These are phyloP conservation scores for Muscicapa comitata DNA, from an alignment of 2,797 vertebrate genomes.

Conservation along the genomic window DNA sequence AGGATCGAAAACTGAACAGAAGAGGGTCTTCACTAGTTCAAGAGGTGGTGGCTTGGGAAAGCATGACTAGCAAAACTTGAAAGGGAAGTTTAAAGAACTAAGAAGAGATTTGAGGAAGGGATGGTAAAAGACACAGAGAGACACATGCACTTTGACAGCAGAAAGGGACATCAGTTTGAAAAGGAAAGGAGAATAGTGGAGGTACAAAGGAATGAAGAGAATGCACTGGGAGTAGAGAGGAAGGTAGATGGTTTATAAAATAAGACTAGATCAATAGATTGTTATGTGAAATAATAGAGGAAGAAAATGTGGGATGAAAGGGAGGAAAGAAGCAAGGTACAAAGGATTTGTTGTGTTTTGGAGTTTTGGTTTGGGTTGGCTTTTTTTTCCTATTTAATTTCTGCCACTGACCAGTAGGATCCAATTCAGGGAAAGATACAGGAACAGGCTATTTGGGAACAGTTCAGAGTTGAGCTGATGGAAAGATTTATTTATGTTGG, in stretches of 20 bases:
- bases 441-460: neutral
- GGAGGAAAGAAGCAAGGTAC: neutral
- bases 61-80: neutral
- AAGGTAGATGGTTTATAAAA: neutral
- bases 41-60: neutral
- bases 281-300: neutral
- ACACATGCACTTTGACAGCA: neutral
- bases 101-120: neutral
- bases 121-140: neutral
- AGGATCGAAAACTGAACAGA: neutral
- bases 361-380: fast-evolving
- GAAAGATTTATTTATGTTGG: neutral
- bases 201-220: neutral
- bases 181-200: neutral
- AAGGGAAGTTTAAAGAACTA: neutral
- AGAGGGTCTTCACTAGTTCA: neutral
- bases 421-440: neutral
- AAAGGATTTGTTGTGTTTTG: neutral
- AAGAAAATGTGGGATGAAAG: neutral
- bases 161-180: neutral
- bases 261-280: neutral
- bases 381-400: neutral
- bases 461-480: neutral
- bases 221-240: neutral
- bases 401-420: neutral